These are phyloP conservation scores for Trachelus iudaicus DNA, from an alignment of 2,888 invertebrate genomes.

Conservation along the genomic window DNA sequence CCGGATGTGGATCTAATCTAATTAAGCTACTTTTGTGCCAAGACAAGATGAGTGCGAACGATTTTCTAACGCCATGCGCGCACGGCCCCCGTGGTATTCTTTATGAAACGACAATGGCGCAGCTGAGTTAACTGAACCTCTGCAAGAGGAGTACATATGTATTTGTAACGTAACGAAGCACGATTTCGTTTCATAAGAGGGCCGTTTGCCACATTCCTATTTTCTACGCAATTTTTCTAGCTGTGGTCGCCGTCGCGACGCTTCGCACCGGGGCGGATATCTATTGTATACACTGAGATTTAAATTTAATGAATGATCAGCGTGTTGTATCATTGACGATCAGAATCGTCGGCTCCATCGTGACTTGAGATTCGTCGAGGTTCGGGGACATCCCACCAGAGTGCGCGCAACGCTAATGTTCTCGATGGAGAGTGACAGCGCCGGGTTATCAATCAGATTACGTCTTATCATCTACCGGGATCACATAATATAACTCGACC, in stretches of 20 bases:
- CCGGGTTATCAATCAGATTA: no score
- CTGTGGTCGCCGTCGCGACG: slow-evolving; percentile 16
- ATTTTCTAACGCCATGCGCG: slow-evolving; percentile 36
- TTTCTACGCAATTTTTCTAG: slow-evolving; percentile 48
- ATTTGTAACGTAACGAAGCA: background rate
- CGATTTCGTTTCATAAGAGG: slow-evolving; percentile 9
- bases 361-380: no score
- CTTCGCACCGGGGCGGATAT: no score
- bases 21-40: slow-evolving; percentile 43
- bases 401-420: no score
- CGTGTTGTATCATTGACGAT: background rate
- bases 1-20: background rate
- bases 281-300: background rate
- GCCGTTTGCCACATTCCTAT: slow-evolving; percentile 44
- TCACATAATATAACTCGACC: no score
- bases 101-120: background rate
- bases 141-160: background rate
- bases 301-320: background rate
- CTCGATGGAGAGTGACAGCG: no score
- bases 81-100: background rate
- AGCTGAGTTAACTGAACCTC: background rate
- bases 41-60: slow-evolving; percentile 23
- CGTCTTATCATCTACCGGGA: no score
- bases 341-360: no score
- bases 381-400: no score